phyloP scores from a whole-genome alignment of 1,140 invertebrate genomes.

The Dysdera silvatica region DNA sequence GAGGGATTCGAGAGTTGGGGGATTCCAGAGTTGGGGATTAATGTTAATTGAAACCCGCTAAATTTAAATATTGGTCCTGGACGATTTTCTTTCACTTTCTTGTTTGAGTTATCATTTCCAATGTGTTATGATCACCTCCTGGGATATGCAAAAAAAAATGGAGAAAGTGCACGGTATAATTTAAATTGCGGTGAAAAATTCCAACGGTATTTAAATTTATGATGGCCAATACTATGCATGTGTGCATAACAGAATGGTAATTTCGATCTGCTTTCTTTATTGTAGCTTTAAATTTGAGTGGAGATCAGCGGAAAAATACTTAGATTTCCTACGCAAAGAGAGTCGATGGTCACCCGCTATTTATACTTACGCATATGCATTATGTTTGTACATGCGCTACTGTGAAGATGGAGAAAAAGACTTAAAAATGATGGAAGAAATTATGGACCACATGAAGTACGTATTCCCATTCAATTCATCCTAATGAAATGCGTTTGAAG shows the following conservation, averaged over 20 bases:
- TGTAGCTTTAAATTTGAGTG: slow-evolving; percentile 31
- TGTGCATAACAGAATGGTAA: neutral
- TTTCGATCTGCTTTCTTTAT: neutral
- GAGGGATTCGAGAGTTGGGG: no score
- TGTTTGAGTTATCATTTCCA: no score
- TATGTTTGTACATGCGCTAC: slow-evolving; percentile 17
- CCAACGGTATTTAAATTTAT: no score
- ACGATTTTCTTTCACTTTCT: no score
- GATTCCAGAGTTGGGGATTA: no score
- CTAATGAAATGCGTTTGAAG: neutral
- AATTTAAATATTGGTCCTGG: no score
- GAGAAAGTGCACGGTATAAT: no score
- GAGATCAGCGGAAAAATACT: slow-evolving; percentile 15
- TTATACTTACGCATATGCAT: slow-evolving; percentile 25
- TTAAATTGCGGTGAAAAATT: no score
- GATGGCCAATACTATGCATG: neutral
- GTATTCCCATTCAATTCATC: neutral
- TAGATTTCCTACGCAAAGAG: slow-evolving; percentile 15
- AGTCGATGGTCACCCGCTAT: slow-evolving; percentile 29
- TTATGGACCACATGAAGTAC: slow-evolving; percentile 19
- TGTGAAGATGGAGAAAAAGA: slow-evolving; percentile 12
- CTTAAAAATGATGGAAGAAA: neutral
- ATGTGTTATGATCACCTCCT: no score
- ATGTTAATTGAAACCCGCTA: no score
- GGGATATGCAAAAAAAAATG: no score